Evolutionary conservation across 2,797 vertebrate species (phyloP).

Genomic region (Pelochelys cantorii): DNA sequence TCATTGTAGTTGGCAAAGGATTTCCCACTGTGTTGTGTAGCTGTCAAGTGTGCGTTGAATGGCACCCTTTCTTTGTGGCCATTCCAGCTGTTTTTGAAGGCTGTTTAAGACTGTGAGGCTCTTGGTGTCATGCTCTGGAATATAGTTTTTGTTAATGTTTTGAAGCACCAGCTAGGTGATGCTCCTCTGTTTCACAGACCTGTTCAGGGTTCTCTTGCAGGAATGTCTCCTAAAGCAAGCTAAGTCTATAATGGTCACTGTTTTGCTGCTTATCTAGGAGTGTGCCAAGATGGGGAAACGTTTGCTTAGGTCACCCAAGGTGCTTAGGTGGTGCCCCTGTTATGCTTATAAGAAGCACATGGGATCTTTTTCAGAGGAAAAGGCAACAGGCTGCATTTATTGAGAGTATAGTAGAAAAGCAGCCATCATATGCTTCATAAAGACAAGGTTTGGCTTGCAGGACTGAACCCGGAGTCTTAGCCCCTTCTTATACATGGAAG

Average conservation of each 20-base stretch:
- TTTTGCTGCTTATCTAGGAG: accelerated
- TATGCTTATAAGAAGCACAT: too few species aligned
- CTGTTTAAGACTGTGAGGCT: neutral
- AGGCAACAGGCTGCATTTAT: too few species aligned
- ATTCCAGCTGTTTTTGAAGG: neutral
- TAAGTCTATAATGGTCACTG: neutral
- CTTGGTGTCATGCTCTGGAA: neutral
- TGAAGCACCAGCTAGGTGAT: neutral
- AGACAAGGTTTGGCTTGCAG: too few species aligned
- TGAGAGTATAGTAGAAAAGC: too few species aligned
- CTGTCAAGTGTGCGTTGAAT: neutral
- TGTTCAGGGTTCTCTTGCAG: neutral
- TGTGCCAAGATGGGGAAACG: accelerated
- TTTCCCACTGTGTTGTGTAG: neutral
- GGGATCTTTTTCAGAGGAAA: too few species aligned
- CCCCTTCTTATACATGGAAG: too few species aligned
- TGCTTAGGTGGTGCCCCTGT: neutral
- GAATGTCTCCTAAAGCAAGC: neutral
- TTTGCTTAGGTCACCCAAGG: neutral
- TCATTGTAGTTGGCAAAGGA: neutral
- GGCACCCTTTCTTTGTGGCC: accelerated
- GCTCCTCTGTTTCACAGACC: neutral
- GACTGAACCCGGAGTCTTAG: too few species aligned
- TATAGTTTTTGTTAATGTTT: neutral
- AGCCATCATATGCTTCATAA: too few species aligned